Conservation (phyloP, 2,113 vertebrate species). For the Sander vitreus region DNA sequence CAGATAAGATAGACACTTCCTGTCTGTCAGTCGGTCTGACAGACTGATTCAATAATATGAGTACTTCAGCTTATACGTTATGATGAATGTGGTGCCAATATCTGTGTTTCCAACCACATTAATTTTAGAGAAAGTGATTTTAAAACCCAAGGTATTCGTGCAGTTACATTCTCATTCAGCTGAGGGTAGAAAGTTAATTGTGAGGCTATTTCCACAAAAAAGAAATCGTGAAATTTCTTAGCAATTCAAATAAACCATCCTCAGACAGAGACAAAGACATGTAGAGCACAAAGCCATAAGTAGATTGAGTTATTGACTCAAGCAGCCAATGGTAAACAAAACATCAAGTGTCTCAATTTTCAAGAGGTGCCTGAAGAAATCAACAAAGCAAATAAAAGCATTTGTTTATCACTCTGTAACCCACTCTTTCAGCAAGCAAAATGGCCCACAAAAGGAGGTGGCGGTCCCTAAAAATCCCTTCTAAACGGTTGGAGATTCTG, state of each 20-base stretch:
- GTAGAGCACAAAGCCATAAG: constrained; percentile 43
- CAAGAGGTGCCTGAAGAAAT: constrained; percentile 70
- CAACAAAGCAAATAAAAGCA: constrained; percentile 63
- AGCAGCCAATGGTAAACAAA: constrained; percentile 60
- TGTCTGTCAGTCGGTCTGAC: constrained; percentile 53
- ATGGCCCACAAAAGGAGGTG: constrained; percentile 61
- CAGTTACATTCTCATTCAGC: constrained; percentile 27
- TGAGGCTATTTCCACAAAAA: constrained; percentile 27
- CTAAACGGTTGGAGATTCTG: constrained; percentile 63
- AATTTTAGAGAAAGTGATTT: constrained; percentile 49
- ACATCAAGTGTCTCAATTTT: constrained; percentile 67
- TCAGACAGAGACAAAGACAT: constrained; percentile 44
- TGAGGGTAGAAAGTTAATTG: constrained; percentile 33
- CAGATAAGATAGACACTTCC: constrained; percentile 67
- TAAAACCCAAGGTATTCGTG: constrained; percentile 36
- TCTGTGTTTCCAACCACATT: constrained; percentile 19
- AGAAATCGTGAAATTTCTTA: constrained; percentile 21
- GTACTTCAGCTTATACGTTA: constrained; percentile 32
- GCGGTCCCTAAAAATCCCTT: constrained; percentile 45
- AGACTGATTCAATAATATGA: constrained; percentile 59
- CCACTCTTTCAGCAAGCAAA: constrained; percentile 39
- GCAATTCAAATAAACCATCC: constrained; percentile 47
- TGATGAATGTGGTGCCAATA: constrained; percentile 45
- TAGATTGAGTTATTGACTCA: constrained; percentile 65
- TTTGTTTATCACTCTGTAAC: constrained; percentile 55